phyloP scores from a whole-genome alignment of 37 sponge, comb jelly and placozoan genomes.

The Ephydatia muelleri region DNA sequence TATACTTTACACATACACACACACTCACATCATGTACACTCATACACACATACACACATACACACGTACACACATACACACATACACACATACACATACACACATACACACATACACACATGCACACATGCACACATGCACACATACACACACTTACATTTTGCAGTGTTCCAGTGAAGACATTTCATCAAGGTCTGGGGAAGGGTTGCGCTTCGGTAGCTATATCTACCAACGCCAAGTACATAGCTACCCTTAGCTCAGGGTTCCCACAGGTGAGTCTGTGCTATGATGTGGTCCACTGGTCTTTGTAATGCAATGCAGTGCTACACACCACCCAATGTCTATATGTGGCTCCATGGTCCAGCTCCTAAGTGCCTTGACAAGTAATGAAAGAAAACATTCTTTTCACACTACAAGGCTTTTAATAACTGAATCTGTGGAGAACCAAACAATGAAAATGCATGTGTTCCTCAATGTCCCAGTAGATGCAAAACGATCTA shows the following conservation, averaged over 20 bases:
- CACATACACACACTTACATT: neutral
- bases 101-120: too few species aligned
- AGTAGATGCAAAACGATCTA: too few species aligned
- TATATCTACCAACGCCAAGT: conserved; percentile 77
- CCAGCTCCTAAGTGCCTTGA: too few species aligned
- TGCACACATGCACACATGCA: conserved; percentile 13
- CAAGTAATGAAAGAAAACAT: too few species aligned
- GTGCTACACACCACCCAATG: neutral
- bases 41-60: too few species aligned
- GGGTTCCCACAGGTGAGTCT: conserved; percentile 57
- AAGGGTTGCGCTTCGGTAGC: conserved; percentile 64
- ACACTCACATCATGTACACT: too few species aligned
- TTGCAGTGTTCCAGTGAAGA: conserved; percentile 84
- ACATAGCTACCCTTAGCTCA: conserved; percentile 70
- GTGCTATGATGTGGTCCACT: neutral
- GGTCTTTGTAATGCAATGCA: neutral
- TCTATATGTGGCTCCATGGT: neutral
- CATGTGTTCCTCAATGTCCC: too few species aligned
- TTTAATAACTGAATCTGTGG: neutral
- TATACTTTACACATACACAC: too few species aligned
- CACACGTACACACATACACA: too few species aligned
- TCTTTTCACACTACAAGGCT: too few species aligned
- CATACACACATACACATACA: too few species aligned
- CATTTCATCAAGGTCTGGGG: conserved; percentile 65
- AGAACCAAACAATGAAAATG: too few species aligned